Percentiles rank a stretch among this genome's conserved stretches.
Evolutionary conservation across 2,113 vertebrate genomes (phyloP).

Genomic region (Vulpes ferrilata): DNA sequence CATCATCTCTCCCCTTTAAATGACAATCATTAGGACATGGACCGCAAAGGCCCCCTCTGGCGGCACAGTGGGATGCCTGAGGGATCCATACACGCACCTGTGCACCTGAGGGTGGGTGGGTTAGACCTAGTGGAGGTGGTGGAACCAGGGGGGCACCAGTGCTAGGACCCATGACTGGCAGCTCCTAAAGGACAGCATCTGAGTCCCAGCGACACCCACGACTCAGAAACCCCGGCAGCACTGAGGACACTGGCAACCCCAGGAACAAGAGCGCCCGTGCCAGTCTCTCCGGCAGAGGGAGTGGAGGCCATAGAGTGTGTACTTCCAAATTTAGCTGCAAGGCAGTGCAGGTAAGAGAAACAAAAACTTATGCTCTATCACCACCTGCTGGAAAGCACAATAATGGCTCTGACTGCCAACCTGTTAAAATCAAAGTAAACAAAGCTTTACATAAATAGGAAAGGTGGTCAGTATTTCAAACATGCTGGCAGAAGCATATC

Average conservation of each 20-base stretch:
- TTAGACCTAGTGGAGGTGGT: not conserved
- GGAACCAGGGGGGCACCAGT: not conserved
- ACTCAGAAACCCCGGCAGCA: not conserved
- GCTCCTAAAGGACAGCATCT: not conserved
- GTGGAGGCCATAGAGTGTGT: not conserved
- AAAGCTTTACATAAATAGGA: too few relatives aligned
- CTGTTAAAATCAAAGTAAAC: not conserved
- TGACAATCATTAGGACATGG: not conserved
- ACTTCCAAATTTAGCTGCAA: not conserved
- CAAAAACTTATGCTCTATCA: not conserved
- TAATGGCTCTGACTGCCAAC: not conserved
- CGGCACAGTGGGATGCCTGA: not conserved
- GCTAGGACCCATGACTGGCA: not conserved
- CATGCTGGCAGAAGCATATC: too few relatives aligned
- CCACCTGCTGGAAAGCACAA: not conserved
- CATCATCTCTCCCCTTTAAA: not conserved
- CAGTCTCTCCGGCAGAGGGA: not conserved
- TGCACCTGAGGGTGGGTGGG: not conserved
- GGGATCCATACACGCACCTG: not conserved
- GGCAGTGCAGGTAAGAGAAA: not conserved
- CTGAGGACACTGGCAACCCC: not conserved
- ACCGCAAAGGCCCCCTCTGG: not conserved
- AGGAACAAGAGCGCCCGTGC: not conserved
- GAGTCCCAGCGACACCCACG: not conserved
- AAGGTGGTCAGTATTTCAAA: too few relatives aligned